Conservation (phyloP, 2,113 vertebrate genomes). For the Sigmodon hispidus region DNA sequence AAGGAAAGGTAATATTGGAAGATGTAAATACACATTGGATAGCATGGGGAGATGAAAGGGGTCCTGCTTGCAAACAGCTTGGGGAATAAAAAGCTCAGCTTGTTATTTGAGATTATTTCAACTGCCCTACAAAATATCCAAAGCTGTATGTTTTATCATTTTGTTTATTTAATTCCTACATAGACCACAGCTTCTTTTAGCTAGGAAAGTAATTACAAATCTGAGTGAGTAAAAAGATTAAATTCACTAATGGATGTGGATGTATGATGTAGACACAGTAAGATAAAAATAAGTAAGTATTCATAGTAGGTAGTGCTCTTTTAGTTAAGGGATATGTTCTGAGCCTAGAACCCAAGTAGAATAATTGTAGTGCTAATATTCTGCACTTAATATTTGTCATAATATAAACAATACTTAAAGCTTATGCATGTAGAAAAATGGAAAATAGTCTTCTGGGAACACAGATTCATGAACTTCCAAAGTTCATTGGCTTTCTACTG, state of each 20-base stretch:
- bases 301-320: not conserved
- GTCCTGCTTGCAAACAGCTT: conserved; percentile 17
- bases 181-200: not conserved
- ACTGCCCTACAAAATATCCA: conserved; percentile 38
- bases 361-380: conserved; percentile 8
- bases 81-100: conserved; percentile 41
- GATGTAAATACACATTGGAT: conserved; percentile 47
- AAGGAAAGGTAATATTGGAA: conserved; percentile 51
- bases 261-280: not conserved
- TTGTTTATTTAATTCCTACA: conserved; percentile 46
- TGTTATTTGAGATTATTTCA: conserved; percentile 26
- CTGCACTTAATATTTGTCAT: not conserved
- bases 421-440: not conserved
- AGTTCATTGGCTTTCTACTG: conserved; percentile 20
- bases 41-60: conserved; percentile 51
- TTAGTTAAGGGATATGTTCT: conserved; percentile 28
- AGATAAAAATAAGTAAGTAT: conserved; percentile 30
- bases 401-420: not conserved
- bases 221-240: conserved; percentile 41
- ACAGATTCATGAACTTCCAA: not conserved
- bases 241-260: not conserved
- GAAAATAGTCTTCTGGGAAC: conserved; percentile 12
- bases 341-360: not conserved
- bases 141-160: conserved; percentile 30
- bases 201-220: conserved; percentile 7